phyloP scores from a whole-genome alignment of 2,797 vertebrate genomes.

The Masticophis lateralis region DNA sequence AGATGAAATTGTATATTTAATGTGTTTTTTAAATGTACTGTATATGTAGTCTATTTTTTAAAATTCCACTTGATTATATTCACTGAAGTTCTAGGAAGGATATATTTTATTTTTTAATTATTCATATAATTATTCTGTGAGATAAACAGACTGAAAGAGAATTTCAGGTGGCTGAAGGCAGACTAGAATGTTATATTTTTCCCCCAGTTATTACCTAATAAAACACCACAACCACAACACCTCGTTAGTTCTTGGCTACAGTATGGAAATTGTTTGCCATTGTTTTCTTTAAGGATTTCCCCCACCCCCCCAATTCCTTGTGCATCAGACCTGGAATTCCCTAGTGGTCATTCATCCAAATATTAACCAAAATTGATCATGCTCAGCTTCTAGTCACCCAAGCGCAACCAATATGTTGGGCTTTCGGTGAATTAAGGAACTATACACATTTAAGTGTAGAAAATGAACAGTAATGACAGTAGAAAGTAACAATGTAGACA shows the following conservation, averaged over 20 bases:
- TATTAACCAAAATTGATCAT: neutral
- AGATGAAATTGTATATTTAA: neutral
- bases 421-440: neutral
- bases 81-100: neutral
- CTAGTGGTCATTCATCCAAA: neutral
- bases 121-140: neutral
- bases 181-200: neutral
- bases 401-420: neutral
- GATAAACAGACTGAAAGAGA: neutral
- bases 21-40: neutral
- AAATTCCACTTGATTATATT: neutral
- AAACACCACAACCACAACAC: neutral
- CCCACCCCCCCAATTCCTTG: neutral
- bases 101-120: neutral
- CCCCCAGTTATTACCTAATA: neutral
- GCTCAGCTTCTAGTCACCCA: neutral
- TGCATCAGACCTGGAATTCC: neutral
- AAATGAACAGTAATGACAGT: neutral
- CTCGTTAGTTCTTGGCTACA: neutral
- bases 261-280: neutral
- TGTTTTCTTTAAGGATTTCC: neutral
- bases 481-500: neutral
- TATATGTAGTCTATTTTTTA: neutral
- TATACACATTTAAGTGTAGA: fast-evolving
- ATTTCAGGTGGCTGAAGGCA: neutral